Evolutionary conservation across 2,113 vertebrate species (phyloP), one percentile per base, ranked within the genome.

Genomic region (Prunella himalayana): DNA sequence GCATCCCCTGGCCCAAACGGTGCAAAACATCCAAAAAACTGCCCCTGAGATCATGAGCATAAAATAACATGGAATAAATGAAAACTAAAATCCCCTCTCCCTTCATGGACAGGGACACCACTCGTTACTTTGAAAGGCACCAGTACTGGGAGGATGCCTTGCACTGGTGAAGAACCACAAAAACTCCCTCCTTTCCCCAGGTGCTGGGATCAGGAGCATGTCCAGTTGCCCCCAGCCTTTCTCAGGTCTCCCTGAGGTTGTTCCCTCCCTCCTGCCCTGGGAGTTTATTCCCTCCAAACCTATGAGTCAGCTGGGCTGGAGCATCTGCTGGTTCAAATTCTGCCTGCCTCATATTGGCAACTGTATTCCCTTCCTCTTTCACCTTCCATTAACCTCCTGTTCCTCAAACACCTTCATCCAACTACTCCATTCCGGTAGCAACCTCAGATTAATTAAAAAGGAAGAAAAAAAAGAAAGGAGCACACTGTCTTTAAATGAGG

Each of bases 371-470:
- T 90, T 95, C 73, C 78, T 87, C 81, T 44, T 82, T 95, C 94
- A 95, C 95, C 93, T 94, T 80, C 91, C 89, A 85, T 91, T 95
- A 97, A 95, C 94, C 93, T 95, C 82, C 1, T 65, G 79, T 66
- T 95, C 87, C 89, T 93, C 86, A 92, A 92, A 90, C 91, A 92
- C 92, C 91, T 95, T 91, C 95, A 82, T 59, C 84, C 91, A 80
- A 57, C 87, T 64, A 0, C 77, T 97, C 68, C 53, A 3, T 79
- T 90, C 72, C 8, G 24, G 91, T 6, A 82, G 75, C 91, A 87
- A 92, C 94, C 96, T 87, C 93, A 68, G 65, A 95, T 85, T 94
- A 95, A 96, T 97, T 97, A 95, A 92, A 97, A 85, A 72, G 75
- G 41, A 8, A 13, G 18, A 37, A 73, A 86, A 49, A 81, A 95